phyloP scores from a whole-genome alignment of 2,888 invertebrate genomes.

The Ryuthela nishihirai region DNA sequence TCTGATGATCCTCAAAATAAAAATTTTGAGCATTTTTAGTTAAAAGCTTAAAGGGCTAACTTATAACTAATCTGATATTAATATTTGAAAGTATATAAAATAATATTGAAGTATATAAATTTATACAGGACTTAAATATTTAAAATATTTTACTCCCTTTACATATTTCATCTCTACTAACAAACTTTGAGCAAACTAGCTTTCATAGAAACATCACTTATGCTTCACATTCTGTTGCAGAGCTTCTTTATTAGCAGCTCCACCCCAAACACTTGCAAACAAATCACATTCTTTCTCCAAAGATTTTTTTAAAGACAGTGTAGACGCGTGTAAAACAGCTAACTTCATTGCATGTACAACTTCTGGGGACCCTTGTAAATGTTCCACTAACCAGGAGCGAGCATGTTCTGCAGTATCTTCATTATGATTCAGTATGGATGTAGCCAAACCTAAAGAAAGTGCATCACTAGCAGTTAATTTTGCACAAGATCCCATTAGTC shows the following conservation, averaged over 20 bases:
- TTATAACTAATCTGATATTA: neutral
- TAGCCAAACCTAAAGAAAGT: conserved; percentile 50
- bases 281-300: conserved; percentile 49
- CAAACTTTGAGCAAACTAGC: too few species aligned
- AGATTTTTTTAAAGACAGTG: conserved; percentile 43
- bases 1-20: too few species aligned
- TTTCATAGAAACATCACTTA: too few species aligned
- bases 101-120: too few species aligned
- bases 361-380: conserved; percentile 43
- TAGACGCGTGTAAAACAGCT: conserved; percentile 43
- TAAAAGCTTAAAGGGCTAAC: too few species aligned
- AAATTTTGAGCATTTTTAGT: too few species aligned
- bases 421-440: conserved; percentile 46
- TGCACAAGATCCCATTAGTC: conserved; percentile 49
- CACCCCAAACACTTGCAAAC: conserved; percentile 53
- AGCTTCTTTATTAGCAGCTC: conserved; percentile 49
- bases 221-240: conserved; percentile 51
- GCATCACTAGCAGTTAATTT: conserved; percentile 50
- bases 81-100: too few species aligned
- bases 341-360: conserved; percentile 49
- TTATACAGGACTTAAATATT: too few species aligned
- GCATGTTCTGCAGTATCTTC: conserved; percentile 45
- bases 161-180: too few species aligned
- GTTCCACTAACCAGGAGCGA: conserved; percentile 47
- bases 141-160: too few species aligned